Conservation (phyloP, 37 sponge, comb jelly and placozoan genomes). For the Hormiphora californensis region DNA sequence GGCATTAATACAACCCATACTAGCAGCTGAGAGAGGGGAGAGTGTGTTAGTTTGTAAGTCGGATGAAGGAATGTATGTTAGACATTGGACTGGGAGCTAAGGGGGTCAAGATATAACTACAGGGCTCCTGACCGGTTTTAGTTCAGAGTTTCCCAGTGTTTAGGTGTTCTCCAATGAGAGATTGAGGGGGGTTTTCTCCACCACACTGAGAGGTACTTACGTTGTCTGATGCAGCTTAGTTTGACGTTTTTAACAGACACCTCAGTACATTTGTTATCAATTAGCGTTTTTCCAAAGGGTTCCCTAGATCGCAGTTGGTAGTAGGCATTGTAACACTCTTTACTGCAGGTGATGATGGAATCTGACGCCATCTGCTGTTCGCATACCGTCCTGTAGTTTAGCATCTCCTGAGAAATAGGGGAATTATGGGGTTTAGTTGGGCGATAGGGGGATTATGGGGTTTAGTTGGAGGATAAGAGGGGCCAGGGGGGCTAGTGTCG, state of each 20-base stretch:
- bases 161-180: too few relatives aligned
- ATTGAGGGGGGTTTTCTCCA: too few relatives aligned
- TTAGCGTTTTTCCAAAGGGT: not conserved
- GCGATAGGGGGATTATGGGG: not conserved
- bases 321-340: slow-evolving; percentile 23
- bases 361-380: not conserved
- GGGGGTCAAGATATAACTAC: too few relatives aligned
- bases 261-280: not conserved
- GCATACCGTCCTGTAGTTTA: slow-evolving; percentile 16
- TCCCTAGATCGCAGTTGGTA: not conserved
- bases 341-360: not conserved
- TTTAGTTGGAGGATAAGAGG: not conserved
- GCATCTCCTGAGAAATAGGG: slow-evolving; percentile 23
- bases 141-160: too few relatives aligned
- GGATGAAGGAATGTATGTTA: not conserved
- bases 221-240: not conserved
- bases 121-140: too few relatives aligned
- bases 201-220: too few relatives aligned
- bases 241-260: slow-evolving; percentile 39
- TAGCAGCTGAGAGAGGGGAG: slow-evolving; percentile 5
- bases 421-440: not conserved
- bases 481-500: not conserved
- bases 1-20: not conserved
- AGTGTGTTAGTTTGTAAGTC: not conserved
- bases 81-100: too few relatives aligned